Conservation (phyloP, 2,888 invertebrate genomes). For the Parnassius mnemosyne region DNA sequence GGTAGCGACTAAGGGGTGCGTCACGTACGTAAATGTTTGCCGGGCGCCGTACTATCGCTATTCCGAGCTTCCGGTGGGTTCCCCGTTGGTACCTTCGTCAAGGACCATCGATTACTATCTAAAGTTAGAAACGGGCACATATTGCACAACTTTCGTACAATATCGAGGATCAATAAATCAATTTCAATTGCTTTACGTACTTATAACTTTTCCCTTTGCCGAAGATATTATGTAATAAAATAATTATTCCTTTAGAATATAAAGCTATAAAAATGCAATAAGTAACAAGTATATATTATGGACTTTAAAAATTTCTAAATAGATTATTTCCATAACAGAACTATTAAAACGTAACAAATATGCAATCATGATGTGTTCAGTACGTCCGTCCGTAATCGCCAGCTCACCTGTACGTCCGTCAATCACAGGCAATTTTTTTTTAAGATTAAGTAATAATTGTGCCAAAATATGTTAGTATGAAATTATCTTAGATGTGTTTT, state of each 20-base stretch:
- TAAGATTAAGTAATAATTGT: no score
- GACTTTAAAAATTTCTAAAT: no score
- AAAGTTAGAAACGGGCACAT: slow-evolving; percentile 52
- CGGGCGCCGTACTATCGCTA: slow-evolving; percentile 54
- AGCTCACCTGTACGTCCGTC: no score
- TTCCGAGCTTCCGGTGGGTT: slow-evolving; percentile 56
- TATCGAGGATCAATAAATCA: slow-evolving; percentile 59
- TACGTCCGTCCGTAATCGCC: no score
- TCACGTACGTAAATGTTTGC: slow-evolving; percentile 73
- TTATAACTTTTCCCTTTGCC: slow-evolving; percentile 42
- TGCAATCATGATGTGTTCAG: no score
- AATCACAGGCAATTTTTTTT: no score
- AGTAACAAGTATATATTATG: slow-evolving; percentile 12
- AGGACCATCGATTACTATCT: slow-evolving; percentile 72
- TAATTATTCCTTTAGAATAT: slow-evolving; percentile 13
- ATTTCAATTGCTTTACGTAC: slow-evolving; percentile 45
- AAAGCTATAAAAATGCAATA: slow-evolving; percentile 7
- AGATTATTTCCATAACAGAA: no score
- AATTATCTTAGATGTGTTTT: no score
- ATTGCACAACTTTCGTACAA: slow-evolving; percentile 66
- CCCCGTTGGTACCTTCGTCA: slow-evolving; percentile 53
- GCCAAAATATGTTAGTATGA: no score
- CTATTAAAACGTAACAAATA: no score
- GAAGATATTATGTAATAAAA: slow-evolving; percentile 34
- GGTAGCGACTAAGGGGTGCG: slow-evolving; percentile 45